Evolutionary conservation across 2,113 vertebrate species (phyloP).

Genomic region (Boulengeromyrus knoepffleri): DNA sequence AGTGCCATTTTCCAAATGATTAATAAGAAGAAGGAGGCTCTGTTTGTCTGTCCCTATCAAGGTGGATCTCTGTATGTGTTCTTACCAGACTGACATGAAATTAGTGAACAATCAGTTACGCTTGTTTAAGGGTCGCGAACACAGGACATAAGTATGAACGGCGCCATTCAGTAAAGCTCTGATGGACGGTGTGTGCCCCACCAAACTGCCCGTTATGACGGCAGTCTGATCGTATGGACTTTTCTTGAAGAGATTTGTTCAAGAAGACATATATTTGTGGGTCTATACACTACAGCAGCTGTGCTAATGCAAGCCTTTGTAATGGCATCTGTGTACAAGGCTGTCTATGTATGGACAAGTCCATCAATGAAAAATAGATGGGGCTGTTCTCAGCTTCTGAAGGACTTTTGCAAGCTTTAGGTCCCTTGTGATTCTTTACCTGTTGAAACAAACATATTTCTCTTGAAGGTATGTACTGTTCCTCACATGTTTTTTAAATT

Average conservation of each 20-base stretch:
- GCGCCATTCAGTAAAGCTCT: not conserved
- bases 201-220: not conserved
- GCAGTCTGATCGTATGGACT: not conserved
- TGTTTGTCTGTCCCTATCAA: not conserved
- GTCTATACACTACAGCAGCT: not conserved
- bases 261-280: not conserved
- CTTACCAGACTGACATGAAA: not conserved
- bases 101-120: not conserved
- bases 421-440: not conserved
- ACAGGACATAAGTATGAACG: not conserved
- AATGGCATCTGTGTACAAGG: not conserved
- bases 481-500: not conserved
- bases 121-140: not conserved
- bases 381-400: not conserved
- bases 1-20: not conserved
- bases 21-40: not conserved
- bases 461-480: not conserved
- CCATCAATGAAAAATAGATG: not conserved
- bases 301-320: not conserved
- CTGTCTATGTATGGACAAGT: not conserved
- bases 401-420: constrained; percentile 1
- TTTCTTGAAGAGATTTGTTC: not conserved
- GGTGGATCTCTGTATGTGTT: not conserved
- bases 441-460: not conserved
- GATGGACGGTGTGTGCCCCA: not conserved